phyloP scores from a whole-genome alignment of 2,113 vertebrate genomes.

The Corapipo altera region DNA sequence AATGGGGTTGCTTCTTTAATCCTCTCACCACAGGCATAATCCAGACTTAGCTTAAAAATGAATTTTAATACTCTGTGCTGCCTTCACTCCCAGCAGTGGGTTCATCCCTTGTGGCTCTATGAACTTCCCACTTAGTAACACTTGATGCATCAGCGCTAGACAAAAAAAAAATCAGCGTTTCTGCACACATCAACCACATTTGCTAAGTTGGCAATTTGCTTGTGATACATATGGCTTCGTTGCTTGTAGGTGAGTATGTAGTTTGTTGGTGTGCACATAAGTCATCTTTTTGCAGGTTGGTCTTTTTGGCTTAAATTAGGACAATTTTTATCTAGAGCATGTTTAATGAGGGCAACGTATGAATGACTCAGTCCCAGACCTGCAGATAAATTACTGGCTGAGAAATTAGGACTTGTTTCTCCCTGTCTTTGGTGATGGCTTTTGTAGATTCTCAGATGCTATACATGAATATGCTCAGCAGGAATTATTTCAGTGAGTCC shows the following conservation, averaged over 20 bases:
- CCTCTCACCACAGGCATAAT: neutral
- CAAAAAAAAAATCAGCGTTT: neutral
- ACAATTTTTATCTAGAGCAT: neutral
- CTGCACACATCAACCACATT: neutral
- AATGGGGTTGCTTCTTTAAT: neutral
- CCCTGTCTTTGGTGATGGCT: neutral
- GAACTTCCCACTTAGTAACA: neutral
- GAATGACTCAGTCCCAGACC: neutral
- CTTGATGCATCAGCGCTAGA: neutral
- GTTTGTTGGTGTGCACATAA: neutral
- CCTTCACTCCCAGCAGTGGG: neutral
- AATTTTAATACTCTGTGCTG: neutral
- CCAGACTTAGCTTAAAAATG: neutral
- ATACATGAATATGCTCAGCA: neutral
- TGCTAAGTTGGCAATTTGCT: neutral
- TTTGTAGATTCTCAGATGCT: neutral
- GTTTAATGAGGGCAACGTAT: neutral
- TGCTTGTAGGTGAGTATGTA: neutral
- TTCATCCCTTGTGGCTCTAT: neutral
- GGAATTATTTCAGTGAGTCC: neutral
- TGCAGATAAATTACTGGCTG: neutral
- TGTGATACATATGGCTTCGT: neutral
- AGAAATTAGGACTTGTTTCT: neutral
- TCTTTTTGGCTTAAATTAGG: neutral
- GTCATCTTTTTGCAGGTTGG: neutral